Conservation (phyloP, 2,113 vertebrate species). For the Periophthalmus modestus region DNA sequence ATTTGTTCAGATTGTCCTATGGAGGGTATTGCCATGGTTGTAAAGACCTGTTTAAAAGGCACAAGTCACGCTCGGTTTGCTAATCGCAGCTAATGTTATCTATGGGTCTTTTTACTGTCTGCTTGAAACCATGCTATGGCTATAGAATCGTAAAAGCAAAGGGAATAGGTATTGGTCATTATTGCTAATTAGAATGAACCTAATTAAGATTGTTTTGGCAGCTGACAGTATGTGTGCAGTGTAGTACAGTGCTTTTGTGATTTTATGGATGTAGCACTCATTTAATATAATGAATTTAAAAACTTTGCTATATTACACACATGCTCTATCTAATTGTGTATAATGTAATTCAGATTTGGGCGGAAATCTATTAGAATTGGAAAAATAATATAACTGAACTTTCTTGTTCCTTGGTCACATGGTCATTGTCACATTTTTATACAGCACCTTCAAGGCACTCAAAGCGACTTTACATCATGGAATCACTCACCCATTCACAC, state of each 20-base stretch:
- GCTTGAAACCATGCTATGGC: not conserved
- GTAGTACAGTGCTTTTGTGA: not conserved
- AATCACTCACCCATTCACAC: too few species aligned
- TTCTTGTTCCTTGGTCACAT: too few species aligned
- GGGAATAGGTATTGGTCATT: not conserved
- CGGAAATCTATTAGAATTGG: too few species aligned
- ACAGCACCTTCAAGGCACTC: too few species aligned
- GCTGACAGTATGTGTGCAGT: not conserved
- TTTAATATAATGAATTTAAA: too few species aligned
- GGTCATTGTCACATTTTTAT: too few species aligned
- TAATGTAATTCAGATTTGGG: too few species aligned
- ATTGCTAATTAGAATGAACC: not conserved
- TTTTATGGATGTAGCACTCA: not conserved
- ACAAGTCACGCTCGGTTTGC: slow-evolving; percentile 1
- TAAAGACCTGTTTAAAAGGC: slow-evolving; percentile 13
- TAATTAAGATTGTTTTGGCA: not conserved
- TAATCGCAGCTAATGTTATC: slow-evolving; percentile 10
- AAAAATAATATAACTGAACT: too few species aligned
- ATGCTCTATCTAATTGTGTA: too few species aligned
- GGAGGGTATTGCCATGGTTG: not conserved
- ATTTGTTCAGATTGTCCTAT: slow-evolving; percentile 14
- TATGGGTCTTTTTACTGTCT: not conserved
- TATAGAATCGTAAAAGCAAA: not conserved
- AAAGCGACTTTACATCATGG: too few species aligned
- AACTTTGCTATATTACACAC: too few species aligned